Percentiles rank a stretch among this genome's conserved stretches.
Evolutionary conservation across 2,113 vertebrate species (phyloP).

Genomic region (Atherinomorus stipes): DNA sequence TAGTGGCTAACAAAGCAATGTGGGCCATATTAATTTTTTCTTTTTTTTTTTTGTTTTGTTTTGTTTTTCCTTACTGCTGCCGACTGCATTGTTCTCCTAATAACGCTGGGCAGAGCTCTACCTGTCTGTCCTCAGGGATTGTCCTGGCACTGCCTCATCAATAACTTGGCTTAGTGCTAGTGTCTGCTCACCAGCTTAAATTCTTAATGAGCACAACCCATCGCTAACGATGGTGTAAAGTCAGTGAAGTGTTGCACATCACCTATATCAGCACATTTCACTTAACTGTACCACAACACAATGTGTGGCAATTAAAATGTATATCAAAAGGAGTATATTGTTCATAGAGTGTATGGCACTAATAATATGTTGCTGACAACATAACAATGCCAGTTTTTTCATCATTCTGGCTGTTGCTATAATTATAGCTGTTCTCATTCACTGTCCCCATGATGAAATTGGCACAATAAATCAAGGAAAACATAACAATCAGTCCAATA

Average conservation of each 20-base stretch:
- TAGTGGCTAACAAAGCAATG: constrained; percentile 8
- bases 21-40: background rate
- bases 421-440: background rate
- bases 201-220: constrained; percentile 62
- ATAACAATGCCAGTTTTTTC: background rate
- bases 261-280: constrained; percentile 48
- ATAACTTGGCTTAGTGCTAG: constrained; percentile 60
- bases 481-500: background rate
- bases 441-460: background rate
- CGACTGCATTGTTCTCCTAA: constrained; percentile 25
- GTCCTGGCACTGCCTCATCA: constrained; percentile 65
- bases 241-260: constrained; percentile 45
- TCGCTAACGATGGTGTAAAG: constrained; percentile 55
- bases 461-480: background rate
- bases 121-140: constrained; percentile 61
- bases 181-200: constrained; percentile 53
- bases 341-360: background rate
- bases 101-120: constrained; percentile 52
- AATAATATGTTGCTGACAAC: background rate
- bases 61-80: constrained; percentile 6
- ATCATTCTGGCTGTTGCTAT: background rate
- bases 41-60: background rate
- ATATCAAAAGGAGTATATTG: constrained; percentile 6
- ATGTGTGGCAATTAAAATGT: constrained; percentile 28
- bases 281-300: constrained; percentile 14